phyloP scores from a whole-genome alignment of 2,888 invertebrate species.

The Rotaria macrura region DNA sequence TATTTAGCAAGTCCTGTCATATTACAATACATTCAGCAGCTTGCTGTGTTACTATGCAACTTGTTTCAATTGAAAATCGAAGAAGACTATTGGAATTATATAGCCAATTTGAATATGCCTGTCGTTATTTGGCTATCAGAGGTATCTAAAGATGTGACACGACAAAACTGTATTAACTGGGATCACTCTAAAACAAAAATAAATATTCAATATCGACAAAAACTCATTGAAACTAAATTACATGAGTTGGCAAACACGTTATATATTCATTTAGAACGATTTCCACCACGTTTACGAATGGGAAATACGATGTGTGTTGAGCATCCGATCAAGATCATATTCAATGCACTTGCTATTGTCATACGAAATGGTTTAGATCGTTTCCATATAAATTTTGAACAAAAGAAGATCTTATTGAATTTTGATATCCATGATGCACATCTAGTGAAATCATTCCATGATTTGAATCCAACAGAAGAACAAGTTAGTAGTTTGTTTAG shows the following conservation, averaged over 20 bases:
- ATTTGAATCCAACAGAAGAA: background rate
- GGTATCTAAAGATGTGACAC: background rate
- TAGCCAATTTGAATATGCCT: background rate
- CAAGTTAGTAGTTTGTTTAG: background rate
- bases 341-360: too few species aligned
- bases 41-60: background rate
- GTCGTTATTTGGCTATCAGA: background rate
- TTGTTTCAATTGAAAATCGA: background rate
- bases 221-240: background rate
- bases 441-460: background rate
- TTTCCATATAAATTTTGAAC: background rate
- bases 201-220: background rate
- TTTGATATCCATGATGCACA: background rate
- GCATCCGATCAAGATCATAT: too few species aligned
- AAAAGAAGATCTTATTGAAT: background rate
- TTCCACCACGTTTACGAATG: too few species aligned
- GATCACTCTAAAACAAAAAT: background rate
- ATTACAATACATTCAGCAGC: background rate
- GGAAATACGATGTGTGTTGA: too few species aligned
- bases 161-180: background rate
- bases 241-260: background rate
- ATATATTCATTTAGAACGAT: too few species aligned
- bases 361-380: background rate
- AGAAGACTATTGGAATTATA: background rate
- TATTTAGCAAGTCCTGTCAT: background rate